Conservation (phyloP, 2,888 invertebrate species). For the Andrena trimmerana region DNA sequence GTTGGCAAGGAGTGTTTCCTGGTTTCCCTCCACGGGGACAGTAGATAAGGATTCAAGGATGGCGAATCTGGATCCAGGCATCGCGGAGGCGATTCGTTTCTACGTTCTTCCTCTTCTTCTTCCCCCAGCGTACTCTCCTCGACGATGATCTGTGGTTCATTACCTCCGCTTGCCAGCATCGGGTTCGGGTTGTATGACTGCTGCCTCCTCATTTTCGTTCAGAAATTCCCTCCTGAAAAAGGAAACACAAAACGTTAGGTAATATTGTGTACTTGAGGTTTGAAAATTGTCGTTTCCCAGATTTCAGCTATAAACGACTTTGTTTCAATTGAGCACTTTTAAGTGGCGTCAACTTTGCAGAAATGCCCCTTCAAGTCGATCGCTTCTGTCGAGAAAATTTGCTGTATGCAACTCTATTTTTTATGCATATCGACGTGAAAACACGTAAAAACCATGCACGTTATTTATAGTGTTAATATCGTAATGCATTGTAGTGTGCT, state of each 20-base stretch:
- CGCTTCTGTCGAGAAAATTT: too few relatives aligned
- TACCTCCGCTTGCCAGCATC: constrained; percentile 83
- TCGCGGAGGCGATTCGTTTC: constrained; percentile 86
- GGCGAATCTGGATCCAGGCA: constrained; percentile 92
- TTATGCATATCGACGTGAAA: too few relatives aligned
- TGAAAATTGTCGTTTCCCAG: too few relatives aligned
- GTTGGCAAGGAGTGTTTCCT: constrained; percentile 94
- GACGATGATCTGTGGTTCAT: constrained; percentile 93
- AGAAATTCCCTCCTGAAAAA: not conserved
- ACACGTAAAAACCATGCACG: too few relatives aligned
- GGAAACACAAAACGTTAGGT: not conserved
- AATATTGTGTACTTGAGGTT: too few relatives aligned
- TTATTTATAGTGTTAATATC: too few relatives aligned
- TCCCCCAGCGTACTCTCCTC: constrained; percentile 91
- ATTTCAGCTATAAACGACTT: too few relatives aligned
- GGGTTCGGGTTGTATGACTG: constrained; percentile 77
- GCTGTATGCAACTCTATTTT: too few relatives aligned
- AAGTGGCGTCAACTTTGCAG: too few relatives aligned
- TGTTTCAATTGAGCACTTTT: too few relatives aligned
- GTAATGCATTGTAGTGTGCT: too few relatives aligned
- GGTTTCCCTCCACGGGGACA: constrained; percentile 93
- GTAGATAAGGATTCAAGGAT: constrained; percentile 91
- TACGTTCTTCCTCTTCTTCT: constrained; percentile 87
- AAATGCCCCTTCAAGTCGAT: too few relatives aligned
- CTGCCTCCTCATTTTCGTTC: constrained; percentile 78